Base-by-base conservation (phyloP, 2,888 invertebrate genomes). In the Seira ritae region DNA sequence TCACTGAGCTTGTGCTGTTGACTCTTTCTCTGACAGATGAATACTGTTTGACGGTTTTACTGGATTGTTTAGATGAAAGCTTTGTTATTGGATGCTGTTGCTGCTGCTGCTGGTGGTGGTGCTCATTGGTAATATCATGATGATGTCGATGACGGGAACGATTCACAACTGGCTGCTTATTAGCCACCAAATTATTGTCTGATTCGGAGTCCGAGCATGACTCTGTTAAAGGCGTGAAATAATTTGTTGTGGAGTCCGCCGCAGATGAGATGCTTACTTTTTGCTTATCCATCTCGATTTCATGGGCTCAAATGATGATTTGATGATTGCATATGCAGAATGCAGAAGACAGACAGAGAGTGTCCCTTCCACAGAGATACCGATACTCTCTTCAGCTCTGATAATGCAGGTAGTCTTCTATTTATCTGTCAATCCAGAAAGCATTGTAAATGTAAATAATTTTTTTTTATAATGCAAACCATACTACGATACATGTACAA, bases 201-300 rank as follows among this genome's bases (percentile, higher is more conserved):
- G 84, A 67, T 75, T 79, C 75, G 71, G 83, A 79, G 69, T 73
- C 78, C 67, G 71, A 78, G 79, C 78, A 79, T 50, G 66, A 68
- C 37, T 60, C 73, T 83, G 20, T 75, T 81, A 73, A 77, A 73
- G 77, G 73, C 77, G 82, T 67, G 72, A 77, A 68, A 37, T 68
- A 68, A 78, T 75, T 80, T 79, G 83, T 79, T 79, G 83, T 79
- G 17, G 79, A 79, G 75, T 79, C 84, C 67, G 84, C 79, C 23
- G 75, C 75, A 71, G 84, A 73, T 78, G 82, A 69, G 69, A 78
- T 65, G 31, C 70, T 75, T 23, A 76, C 75, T 50, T 67, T 83
- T 66, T 65, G 83, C 42, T 73, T 78, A 79, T 83, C 23, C 83
- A 83, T 83, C 31, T 50, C 12, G 17, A 62, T 62, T 19, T 20